Evolutionary conservation across 2,113 vertebrate species (phyloP), one percentile per base, ranked within the genome.

Genomic region (Noturus placidus): DNA sequence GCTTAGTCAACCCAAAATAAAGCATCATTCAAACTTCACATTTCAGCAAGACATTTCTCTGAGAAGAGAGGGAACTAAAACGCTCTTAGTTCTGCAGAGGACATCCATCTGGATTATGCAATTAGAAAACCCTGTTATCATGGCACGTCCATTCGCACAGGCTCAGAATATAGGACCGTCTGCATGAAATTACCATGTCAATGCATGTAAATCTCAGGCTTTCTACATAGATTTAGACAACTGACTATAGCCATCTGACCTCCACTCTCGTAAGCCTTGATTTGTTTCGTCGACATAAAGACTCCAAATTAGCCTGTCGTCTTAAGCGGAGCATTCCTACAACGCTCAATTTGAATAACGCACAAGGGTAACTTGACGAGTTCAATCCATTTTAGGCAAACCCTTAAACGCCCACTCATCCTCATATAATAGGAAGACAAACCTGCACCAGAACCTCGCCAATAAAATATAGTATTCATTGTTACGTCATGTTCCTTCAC

Each of bases 201-300:
- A 92, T 91, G 78, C 87, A 91, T 91, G 88, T 84, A 91, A 91
- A 91, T 91, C 90, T 89, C 67, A 82, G 56, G 38, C 86, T 86
- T 85, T 85, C 78, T 69, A 72, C 56, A 38, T 61, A 70, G 38
- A 33, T 59, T 82, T 70, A 78, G 74, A 79, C 82, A 85, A 78
- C 27, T 15, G 22, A 61, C 54, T 79, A 63, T 70, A 83, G 85
- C 33, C 85, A 78, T 76, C 74, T 74, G 86, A 86, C 78, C 82
- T 57, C 67, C 22, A 35, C 30, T 83, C 83, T 69, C 27, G 27
- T 76, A 65, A 59, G 54, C 42, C 61, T 88, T 84, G 67, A 70
- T 83, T 88, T 88, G 83, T 82, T 74, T 82, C 70, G 82, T 82
- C 83, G 80, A 84, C 76, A 88, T 63, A 86, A 88, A 85, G 79